A percentile compares a stretch with the other conserved stretches of the same genome.
Evolutionary conservation across 2,797 vertebrate species (phyloP).

Genomic region (Catamblyrhynchus diadema): DNA sequence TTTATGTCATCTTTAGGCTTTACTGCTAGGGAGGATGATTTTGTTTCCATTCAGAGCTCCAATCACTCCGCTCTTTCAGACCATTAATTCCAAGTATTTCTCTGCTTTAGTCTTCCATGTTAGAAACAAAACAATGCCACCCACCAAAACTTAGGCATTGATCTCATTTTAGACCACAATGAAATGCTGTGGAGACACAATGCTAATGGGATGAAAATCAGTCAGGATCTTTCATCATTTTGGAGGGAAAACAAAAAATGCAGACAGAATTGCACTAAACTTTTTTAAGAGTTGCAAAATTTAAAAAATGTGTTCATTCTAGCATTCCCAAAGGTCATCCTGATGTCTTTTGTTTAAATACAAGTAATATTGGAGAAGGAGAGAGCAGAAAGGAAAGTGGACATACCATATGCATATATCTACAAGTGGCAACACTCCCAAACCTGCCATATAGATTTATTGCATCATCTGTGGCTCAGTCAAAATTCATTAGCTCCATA

Average conservation of each 20-base stretch:
- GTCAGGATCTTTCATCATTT: not conserved
- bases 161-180: not conserved
- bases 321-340: not conserved
- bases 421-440: conserved; percentile 52
- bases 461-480: conserved; percentile 44
- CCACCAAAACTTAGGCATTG: not conserved
- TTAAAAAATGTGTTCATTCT: not conserved
- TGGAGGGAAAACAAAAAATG: not conserved
- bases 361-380: not conserved
- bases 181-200: not conserved
- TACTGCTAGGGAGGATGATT: not conserved
- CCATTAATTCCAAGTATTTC: not conserved
- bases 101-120: not conserved
- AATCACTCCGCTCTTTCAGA: not conserved
- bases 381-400: not conserved
- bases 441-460: conserved; percentile 56
- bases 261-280: not conserved
- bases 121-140: not conserved
- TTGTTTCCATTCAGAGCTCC: not conserved
- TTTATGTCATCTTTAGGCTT: too few species aligned
- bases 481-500: conserved; percentile 48
- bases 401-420: not conserved
- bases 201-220: not conserved
- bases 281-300: not conserved
- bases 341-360: not conserved